Conservation (phyloP, 1,140 invertebrate genomes). For the Sminthurinus signatus region DNA sequence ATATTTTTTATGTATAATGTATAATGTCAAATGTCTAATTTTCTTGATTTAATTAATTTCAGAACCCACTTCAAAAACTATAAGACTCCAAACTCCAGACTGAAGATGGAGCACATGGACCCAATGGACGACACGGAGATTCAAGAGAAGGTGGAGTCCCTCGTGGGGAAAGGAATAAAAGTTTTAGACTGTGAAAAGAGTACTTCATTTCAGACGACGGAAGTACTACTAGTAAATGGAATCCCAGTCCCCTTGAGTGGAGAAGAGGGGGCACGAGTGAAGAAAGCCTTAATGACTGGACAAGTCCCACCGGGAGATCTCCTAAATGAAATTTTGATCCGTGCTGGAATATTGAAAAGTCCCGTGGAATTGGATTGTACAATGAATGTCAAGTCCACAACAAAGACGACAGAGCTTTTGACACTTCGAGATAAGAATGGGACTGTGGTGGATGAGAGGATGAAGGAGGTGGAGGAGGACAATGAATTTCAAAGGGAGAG, state of each 20-base stretch:
- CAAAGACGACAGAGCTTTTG: conserved; percentile 66
- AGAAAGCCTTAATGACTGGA: conserved; percentile 61
- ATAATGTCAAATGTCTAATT: too few species aligned
- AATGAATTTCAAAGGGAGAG: conserved; percentile 53
- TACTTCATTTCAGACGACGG: conserved; percentile 63
- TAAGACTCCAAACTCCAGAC: too few species aligned
- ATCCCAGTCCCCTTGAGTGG: conserved; percentile 62
- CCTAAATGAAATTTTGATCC: conserved; percentile 62
- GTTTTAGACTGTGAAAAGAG: conserved; percentile 70
- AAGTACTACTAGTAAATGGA: conserved; percentile 67
- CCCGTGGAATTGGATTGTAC: conserved; percentile 66
- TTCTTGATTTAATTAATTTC: too few species aligned
- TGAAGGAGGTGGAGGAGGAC: conserved; percentile 64
- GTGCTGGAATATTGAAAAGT: conserved; percentile 59
- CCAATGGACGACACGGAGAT: conserved; percentile 66
- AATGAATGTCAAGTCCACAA: conserved; percentile 63
- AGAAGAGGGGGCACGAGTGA: conserved; percentile 62
- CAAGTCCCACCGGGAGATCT: conserved; percentile 61
- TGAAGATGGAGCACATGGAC: conserved; percentile 37
- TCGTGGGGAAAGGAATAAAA: conserved; percentile 65
- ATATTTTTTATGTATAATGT: too few species aligned
- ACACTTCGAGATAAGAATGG: conserved; percentile 59
- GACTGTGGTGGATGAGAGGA: conserved; percentile 62
- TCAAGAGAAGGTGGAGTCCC: conserved; percentile 67
- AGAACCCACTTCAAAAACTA: too few species aligned